Base-by-base conservation (phyloP, 2,888 invertebrate genomes). In the Lordiphosa fenestrarum region DNA sequence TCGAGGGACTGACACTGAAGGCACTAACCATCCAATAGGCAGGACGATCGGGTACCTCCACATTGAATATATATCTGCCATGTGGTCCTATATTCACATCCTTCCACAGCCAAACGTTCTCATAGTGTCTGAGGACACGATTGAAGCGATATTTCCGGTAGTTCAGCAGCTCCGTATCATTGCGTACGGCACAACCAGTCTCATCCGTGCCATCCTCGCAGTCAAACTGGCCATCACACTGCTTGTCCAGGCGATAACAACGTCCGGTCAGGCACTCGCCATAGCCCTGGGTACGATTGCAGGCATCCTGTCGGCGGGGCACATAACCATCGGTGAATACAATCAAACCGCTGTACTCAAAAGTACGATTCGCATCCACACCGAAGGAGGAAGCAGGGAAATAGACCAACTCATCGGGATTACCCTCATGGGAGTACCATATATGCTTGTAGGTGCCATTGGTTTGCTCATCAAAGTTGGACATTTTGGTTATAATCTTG, bases 21-120 rank as follows among this genome's bases (percentile, higher is more conserved):
- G 96, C 96, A 9, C 96, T 96, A 1, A 98, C 93, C 91, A 97
- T 96, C 98, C 98, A 98, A 77, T 95, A 94, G 0, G 95, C 96
- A 0, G 97, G 97, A 52, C 93, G 90, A 56, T 94, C 91, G 0
- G 96, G 96, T n/a, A 96, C 96, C 37, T 95, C 94, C 40, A 95
- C 91, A 55, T 94, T 95, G 90, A 97, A 96, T 57, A 97, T 95
- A 85, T 92, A 95, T 5, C 97, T 93, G 0, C 97, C 97, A 89
- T 96, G 96, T 15, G 97, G 96, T 0, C 95, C 97, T 84, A 97
- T 96, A 89, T 97, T 97, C 50, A 96, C 93, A 90, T 98, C 98
- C 65, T 94, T 93, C 98, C 98, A 98, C 52, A 98, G 90, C 98
- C 98, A 98, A 56, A 95, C 95, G 89, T 97, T 97, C 83, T 97